Evolutionary conservation across 2,113 vertebrate species (phyloP), one percentile per base, ranked within the genome.

Genomic region (Alces alces): DNA sequence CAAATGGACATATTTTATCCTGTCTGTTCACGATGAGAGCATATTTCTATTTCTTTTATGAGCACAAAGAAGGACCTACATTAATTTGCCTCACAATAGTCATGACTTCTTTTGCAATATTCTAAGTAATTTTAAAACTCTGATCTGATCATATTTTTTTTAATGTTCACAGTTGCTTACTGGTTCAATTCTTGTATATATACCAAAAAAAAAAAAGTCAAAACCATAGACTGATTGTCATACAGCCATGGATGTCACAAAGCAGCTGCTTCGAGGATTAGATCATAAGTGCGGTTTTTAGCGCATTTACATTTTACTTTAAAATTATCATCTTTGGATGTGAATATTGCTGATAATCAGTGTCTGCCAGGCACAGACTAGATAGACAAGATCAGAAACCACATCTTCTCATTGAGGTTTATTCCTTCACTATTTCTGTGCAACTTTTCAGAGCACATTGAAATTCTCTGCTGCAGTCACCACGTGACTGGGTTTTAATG

Each of bases 1-100:
- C 90, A 97, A 97, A 58, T 93, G 45, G 93, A 94, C 23, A 5
- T 88, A 70, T 96, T 97, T 98, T 97, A 98, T 96, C 88, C 94
- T 97, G 93, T 87, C 52, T 97, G 61, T 58, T 98, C 83, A 95
- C 78, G 95, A 58, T 80, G 89, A 93, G 78, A 97, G 76, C 57
- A 93, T 11, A 96, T 97, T 97, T 95, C 76, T 84, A 79, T 87
- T 97, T 23, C 50, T 92, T 96, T 97, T 84, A 83, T 96, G 97
- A 97, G n/a, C 86, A 93, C 86, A 86, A 97, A 97, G 91, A 95
- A 93, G 47, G n/a, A 9, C 80, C 88, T 95, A 93, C 55, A 90
- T 97, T 96, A 96, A 97, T 94, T 97, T 97, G 52, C 28, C 70
- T 91, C 96, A 96, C 6, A 97, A n/a, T 85, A 94, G 27, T 97